Evolutionary conservation across 1,140 invertebrate genomes (phyloP).

Genomic region (Caenorhabditis briggsae): DNA sequence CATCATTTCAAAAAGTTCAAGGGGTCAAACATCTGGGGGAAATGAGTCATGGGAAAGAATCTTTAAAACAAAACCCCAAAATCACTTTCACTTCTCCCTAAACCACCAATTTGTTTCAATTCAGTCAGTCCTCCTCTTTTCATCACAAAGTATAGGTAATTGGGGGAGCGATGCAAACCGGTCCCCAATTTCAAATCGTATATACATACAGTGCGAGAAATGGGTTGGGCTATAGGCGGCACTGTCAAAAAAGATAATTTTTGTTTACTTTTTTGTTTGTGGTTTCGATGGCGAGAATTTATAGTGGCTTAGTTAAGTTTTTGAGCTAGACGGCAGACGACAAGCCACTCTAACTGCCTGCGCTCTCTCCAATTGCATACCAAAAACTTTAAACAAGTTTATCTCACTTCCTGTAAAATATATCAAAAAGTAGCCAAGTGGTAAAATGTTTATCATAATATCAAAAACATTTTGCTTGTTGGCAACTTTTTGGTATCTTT

Average conservation of each 20-base stretch:
- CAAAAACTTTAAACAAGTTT: too few species aligned
- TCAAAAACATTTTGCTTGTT: too few species aligned
- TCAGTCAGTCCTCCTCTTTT: not conserved
- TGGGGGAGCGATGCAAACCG: slow-evolving; percentile 21
- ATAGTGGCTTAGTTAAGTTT: too few species aligned
- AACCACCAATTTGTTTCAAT: slow-evolving; percentile 32
- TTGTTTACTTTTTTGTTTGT: slow-evolving; percentile 29
- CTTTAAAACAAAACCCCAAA: not conserved
- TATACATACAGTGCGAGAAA: slow-evolving; percentile 39
- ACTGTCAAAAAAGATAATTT: not conserved
- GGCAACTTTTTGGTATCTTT: too few species aligned
- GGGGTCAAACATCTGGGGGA: not conserved
- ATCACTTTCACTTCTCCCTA: not conserved
- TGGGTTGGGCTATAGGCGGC: not conserved
- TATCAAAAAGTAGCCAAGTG: too few species aligned
- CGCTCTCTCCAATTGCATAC: too few species aligned
- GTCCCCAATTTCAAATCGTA: not conserved
- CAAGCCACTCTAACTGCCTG: too few species aligned
- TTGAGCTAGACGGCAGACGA: too few species aligned
- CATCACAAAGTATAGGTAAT: slow-evolving; percentile 23
- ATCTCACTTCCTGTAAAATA: too few species aligned
- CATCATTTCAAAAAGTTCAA: slow-evolving; percentile 39
- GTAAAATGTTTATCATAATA: too few species aligned
- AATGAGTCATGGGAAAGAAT: not conserved
- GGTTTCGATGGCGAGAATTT: too few species aligned